Conservation (phyloP, 2,113 vertebrate genomes). For the Triplophysa dalaica region DNA sequence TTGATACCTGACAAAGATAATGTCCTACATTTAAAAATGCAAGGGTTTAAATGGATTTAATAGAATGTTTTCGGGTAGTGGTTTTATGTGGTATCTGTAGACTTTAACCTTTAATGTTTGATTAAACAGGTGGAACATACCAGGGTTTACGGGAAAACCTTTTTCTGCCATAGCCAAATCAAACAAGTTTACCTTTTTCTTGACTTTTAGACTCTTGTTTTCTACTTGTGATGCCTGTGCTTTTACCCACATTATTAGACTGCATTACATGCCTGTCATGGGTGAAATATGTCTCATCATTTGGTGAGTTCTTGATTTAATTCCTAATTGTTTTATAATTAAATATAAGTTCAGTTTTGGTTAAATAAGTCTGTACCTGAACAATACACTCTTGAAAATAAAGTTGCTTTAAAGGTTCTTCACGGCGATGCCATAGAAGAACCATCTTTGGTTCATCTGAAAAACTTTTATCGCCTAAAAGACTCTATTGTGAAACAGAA, state of each 20-base stretch:
- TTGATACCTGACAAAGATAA: not conserved
- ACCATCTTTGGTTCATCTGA: too few relatives aligned
- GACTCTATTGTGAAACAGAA: too few relatives aligned
- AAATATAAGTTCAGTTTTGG: too few relatives aligned
- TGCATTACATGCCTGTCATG: slow-evolving; percentile 43
- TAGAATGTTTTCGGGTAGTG: too few relatives aligned
- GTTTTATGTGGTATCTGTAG: not conserved
- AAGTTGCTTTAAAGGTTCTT: too few relatives aligned
- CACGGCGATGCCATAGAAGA: too few relatives aligned
- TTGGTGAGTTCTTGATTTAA: slow-evolving; percentile 45
- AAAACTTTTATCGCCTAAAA: too few relatives aligned
- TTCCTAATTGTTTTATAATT: not conserved
- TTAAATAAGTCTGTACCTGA: too few relatives aligned
- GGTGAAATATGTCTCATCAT: slow-evolving; percentile 37
- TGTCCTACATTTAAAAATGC: not conserved
- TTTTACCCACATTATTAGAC: slow-evolving; percentile 4
- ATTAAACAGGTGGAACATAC: not conserved
- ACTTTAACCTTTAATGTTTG: slow-evolving; percentile 22
- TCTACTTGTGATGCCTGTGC: not conserved
- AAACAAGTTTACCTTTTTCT: slow-evolving; percentile 61
- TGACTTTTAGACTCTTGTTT: slow-evolving; percentile 60
- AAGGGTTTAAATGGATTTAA: not conserved
- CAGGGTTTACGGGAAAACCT: slow-evolving; percentile 45
- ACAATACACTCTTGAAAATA: too few relatives aligned
- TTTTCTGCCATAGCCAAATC: slow-evolving; percentile 62